Evolutionary conservation across 2,888 invertebrate genomes (phyloP).

Genomic region (Lamellibrachia satsuma): DNA sequence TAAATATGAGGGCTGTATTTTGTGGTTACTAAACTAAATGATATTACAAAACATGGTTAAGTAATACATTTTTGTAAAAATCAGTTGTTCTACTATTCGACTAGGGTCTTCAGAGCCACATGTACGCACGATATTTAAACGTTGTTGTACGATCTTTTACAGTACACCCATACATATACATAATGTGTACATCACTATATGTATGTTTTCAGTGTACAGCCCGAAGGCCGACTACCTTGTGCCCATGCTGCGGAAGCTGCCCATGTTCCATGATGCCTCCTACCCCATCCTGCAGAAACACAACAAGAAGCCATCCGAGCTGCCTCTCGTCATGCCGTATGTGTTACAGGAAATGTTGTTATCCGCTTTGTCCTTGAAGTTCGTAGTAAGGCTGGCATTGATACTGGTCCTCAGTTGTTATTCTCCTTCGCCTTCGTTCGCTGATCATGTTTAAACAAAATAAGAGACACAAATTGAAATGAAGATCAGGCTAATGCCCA

Average conservation of each 20-base stretch:
- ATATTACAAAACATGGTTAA: no score
- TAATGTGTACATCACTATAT: slow-evolving; percentile 13
- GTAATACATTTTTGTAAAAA: no score
- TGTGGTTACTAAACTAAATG: no score
- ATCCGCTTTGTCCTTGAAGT: neutral
- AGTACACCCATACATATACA: slow-evolving; percentile 1
- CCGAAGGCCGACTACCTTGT: slow-evolving; percentile 79
- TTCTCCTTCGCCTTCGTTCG: no score
- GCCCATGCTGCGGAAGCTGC: slow-evolving; percentile 76
- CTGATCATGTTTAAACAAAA: no score
- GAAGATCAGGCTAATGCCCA: no score
- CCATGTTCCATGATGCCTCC: slow-evolving; percentile 84
- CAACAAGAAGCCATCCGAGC: slow-evolving; percentile 30
- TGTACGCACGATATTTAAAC: neutral
- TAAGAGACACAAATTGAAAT: no score
- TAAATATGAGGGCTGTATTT: no score
- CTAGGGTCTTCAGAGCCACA: no score
- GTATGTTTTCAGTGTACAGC: slow-evolving; percentile 74
- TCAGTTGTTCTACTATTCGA: no score
- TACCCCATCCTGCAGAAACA: slow-evolving; percentile 62
- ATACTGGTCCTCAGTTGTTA: no score
- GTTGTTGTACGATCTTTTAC: neutral
- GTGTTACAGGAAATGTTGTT: slow-evolving; percentile 45
- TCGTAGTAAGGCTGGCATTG: neutral
- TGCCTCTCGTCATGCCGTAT: slow-evolving; percentile 68